Evolutionary conservation across 2,113 vertebrate species (phyloP), one percentile per base, ranked within the genome.

Genomic region (Eulemur macaco): DNA sequence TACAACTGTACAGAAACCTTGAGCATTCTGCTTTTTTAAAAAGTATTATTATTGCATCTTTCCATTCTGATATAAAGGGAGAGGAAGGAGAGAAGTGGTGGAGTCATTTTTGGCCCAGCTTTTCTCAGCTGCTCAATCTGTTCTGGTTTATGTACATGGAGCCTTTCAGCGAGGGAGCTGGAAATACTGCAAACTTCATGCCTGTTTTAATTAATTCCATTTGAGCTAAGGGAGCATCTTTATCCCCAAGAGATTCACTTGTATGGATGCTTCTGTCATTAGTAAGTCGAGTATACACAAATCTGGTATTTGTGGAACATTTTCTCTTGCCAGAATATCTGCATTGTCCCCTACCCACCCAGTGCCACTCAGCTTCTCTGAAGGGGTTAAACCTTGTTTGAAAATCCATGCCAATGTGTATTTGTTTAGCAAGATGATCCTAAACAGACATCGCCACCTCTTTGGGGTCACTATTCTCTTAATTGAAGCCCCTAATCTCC

Each of bases 151-250:
- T 97, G 91, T 94, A 95, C 93, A 27, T 56, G 92, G 96, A 96
- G 97, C 97, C 96, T 97, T 98, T 97, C 95, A 85, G 97, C 84
- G 94, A 97, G 96, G 97, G 97, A 98, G 96, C 95, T 97, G 98
- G 97, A 96, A 98, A 89, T 93, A 56, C 71, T 96, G 96, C 96
- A 96, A 95, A 96, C 95, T 92, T 71, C 96, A 95, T 64, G 97
- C 98, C 96, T 97, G 92, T 96, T 95, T 96, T 98, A 98, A 98
- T 98, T 98, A 96, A 97, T 98, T 97, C 98, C 98, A 98, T 98
- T 98, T 96, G 96, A 98, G 91, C 96, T 88, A 2, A 50, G 95
- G 95, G 95, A 96, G 98, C 96, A 81, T 97, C 98, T 97, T 97
- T 3, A 7, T 96, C 97, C 96, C 96, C 97, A 86, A 86, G 96